A percentile compares a stretch with the other conserved stretches of the same genome.
Evolutionary conservation across 2,797 vertebrate species (phyloP).

Genomic region (Sebastolobus alascanus): DNA sequence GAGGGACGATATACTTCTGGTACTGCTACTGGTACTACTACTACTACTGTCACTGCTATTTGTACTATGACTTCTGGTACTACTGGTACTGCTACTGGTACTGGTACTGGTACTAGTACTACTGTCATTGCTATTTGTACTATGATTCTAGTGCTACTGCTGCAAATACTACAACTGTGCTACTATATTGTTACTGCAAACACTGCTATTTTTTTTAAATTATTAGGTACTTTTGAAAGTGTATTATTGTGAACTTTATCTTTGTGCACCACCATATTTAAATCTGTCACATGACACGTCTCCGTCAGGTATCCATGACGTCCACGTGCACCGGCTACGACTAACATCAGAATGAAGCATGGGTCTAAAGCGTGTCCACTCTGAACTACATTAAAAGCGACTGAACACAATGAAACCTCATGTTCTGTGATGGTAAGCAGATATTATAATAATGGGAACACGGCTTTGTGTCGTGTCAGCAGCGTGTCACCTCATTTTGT

Average conservation of each 20-base stretch:
- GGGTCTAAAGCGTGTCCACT: background rate
- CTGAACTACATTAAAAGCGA: slow-evolving; percentile 7
- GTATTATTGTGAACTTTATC: no score
- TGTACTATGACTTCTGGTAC: background rate
- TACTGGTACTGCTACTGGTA: background rate
- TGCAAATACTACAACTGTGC: background rate
- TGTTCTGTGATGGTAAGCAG: slow-evolving; percentile 60
- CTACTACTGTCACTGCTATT: background rate
- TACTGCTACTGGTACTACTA: background rate
- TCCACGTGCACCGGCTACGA: background rate
- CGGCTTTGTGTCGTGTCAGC: slow-evolving; percentile 55
- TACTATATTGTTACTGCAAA: background rate
- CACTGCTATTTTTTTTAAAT: background rate
- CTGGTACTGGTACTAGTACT: background rate
- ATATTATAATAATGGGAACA: slow-evolving; percentile 54
- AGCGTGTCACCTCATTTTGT: slow-evolving; percentile 61
- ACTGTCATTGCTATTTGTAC: background rate
- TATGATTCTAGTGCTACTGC: background rate
- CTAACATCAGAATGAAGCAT: background rate
- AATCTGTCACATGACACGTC: background rate
- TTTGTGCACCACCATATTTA: no score
- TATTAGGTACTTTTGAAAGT: background rate
- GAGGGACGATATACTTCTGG: background rate
- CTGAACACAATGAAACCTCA: slow-evolving; percentile 9
- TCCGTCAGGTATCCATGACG: background rate